Base-by-base conservation (phyloP, 2,888 invertebrate species). In the Amblyjoppa fuscipennis region DNA sequence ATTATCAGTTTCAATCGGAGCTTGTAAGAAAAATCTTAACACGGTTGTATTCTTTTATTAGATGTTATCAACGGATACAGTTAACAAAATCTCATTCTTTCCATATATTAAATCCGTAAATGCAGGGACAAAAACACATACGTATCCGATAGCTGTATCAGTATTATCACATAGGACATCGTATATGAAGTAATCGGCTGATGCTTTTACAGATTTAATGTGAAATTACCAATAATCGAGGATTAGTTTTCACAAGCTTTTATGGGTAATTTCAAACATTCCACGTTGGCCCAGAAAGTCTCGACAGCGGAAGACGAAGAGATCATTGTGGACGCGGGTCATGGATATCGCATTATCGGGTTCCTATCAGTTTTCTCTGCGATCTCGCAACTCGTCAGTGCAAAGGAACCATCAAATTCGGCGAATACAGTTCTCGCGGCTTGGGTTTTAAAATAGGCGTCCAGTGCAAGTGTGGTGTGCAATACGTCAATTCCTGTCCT, bases 71-170 rank as follows among this genome's bases (percentile, higher is more conserved):
- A 16, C 51, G 13, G n/a, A 70, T 51, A n/a, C 31, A 49, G 51
- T 25, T 70, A 20, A 51, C 7, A 49, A 25, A 70, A 28, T 41
- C 70, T 7, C 70, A 51, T 70, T 51, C 51, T 16, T 70, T 49
- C 49, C 4, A 16, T 51, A n/a, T 11, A 51, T 51, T 70, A 16
- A 51, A 70, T 70, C 31, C 16, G 70, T 49, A 25, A 28, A 51
- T 51, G 49, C 70, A 31, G 70, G 70, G 70, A 31, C 70, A 70
- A 51, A 70, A 70, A 70, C 49, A 70, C 70, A 51, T 51, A 13
- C 28, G 51, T 28, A 51, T 51, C 70, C 31, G n/a, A 70, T 70
- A 70, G n/a, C 6, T n/a, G n/a, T 56, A 56, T 56, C 16, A 51
- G 51, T 16, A 51, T n/a, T 51, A 11, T 51, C 13, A 16, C 16